Evolutionary conservation across 2,888 invertebrate species (phyloP), one percentile per base, ranked within the genome.

Genomic region (Blastobasis lacticolella): DNA sequence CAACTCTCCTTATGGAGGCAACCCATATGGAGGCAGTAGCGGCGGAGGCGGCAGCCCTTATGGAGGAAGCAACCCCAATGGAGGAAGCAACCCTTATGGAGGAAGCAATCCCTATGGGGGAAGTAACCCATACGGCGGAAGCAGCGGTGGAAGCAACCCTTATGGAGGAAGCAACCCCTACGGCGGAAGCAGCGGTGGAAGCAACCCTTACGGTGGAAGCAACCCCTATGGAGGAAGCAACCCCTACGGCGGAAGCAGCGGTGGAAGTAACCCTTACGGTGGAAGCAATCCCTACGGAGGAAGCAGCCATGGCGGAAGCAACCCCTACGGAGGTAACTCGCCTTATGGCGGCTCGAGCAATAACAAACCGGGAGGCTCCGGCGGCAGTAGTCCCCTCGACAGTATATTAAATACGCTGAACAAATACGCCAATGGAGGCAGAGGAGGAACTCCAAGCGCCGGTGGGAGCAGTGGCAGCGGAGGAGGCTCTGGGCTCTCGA

Each of bases 391-490:
- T 54, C 66, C 78, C 9, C 56, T 81, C 37, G 80, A 79, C 57
- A 66, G 70, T 48, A 77, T 81, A 43, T 49, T 79, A 10, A 78
- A 68, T 54, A 69, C 78, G 1, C 48, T 81, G 4, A 78, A 63
- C 60, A 81, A 80, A 60, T 79, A 78, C 59, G 75, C 75, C 4
- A 62, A 56, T 38, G 71, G 73, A 6, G 68, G 71, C 38, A 66
- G 68, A 40, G 69, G 66, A 8, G 58, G 64, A 49, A 42, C 56
- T 7, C 49, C 51, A 10, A 56, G 57, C 40, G 48, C 54, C 43
- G 41, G 51, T 41, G 36, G 58, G 23, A 23, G 23, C 8, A 55
- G 61, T 36, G 64, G 62, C 10, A 65, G 71, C 36, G 62, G 66
- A 43, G 51, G 61, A 4, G 63, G 62, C 41, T 56, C 61, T 37